phyloP scores from a whole-genome alignment of 2,797 vertebrate species.

The Heterohyrax brucei region DNA sequence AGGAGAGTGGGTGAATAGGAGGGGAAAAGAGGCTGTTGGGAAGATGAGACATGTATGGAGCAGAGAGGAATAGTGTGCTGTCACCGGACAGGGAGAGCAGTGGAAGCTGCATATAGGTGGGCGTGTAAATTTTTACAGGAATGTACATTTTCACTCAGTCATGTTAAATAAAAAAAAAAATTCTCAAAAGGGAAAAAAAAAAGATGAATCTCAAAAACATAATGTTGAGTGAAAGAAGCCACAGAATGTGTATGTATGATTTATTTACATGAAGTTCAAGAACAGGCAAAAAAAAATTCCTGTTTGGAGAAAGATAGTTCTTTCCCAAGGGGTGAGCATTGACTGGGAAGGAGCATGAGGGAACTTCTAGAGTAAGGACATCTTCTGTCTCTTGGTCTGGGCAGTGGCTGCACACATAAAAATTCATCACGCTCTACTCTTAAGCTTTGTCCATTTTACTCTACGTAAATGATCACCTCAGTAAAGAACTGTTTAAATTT shows the following conservation, averaged over 20 bases:
- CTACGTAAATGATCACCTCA: not conserved
- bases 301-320: not conserved
- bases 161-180: too few species aligned
- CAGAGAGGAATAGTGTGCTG: too few species aligned
- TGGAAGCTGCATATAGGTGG: too few species aligned
- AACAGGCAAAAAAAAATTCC: not conserved
- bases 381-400: not conserved
- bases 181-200: too few species aligned
- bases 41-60: too few species aligned
- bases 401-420: not conserved
- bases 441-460: not conserved
- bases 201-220: not conserved
- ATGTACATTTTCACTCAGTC: too few species aligned
- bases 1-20: too few species aligned
- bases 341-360: not conserved
- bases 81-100: too few species aligned
- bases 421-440: not conserved
- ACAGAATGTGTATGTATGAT: not conserved
- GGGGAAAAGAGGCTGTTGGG: too few species aligned
- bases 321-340: not conserved
- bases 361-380: not conserved
- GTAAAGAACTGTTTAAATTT: not conserved
- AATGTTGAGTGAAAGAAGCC: not conserved
- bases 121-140: too few species aligned
- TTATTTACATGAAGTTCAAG: constrained; percentile 21